Evolutionary conservation across 2,797 vertebrate genomes (phyloP).

Genomic region (Gymnothorax javanicus): DNA sequence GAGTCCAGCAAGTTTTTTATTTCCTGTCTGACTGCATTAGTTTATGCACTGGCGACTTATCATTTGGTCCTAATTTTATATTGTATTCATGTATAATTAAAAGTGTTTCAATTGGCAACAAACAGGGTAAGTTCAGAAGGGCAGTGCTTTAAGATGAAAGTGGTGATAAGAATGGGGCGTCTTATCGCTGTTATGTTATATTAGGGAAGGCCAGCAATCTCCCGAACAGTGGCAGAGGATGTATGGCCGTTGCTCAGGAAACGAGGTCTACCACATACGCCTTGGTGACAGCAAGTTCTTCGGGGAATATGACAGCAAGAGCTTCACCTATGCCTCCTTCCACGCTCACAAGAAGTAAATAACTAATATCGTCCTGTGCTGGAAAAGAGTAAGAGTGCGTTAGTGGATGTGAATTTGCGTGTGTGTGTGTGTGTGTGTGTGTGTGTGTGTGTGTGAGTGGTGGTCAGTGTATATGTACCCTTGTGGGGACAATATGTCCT

Average conservation of each 20-base stretch:
- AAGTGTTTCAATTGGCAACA: not conserved
- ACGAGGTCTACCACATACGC: constrained; percentile 96
- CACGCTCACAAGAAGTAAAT: constrained; percentile 98
- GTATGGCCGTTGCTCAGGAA: constrained; percentile 95
- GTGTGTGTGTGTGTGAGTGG: not conserved
- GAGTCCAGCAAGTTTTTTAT: not conserved
- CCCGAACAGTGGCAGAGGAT: constrained; percentile 96
- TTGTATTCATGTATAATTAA: not conserved
- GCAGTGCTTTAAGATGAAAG: not conserved
- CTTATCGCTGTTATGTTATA: constrained; percentile 25
- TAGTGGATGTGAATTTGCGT: not conserved
- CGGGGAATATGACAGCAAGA: constrained; percentile 94
- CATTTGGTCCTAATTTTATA: not conserved
- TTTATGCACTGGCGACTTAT: not conserved
- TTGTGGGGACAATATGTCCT: too few species aligned
- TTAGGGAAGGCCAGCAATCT: constrained; percentile 91
- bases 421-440: constrained; percentile 15
- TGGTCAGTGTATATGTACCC: not conserved
- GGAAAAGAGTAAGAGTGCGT: not conserved
- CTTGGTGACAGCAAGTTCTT: constrained; percentile 96
- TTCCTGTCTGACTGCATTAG: not conserved
- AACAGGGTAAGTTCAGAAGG: not conserved
- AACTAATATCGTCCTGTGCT: not conserved
- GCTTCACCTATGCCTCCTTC: constrained; percentile 96
- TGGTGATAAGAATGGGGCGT: not conserved